These are phyloP conservation scores for Idaea dimidiata DNA, from an alignment of 2,888 invertebrate genomes.

Conservation along the genomic window DNA sequence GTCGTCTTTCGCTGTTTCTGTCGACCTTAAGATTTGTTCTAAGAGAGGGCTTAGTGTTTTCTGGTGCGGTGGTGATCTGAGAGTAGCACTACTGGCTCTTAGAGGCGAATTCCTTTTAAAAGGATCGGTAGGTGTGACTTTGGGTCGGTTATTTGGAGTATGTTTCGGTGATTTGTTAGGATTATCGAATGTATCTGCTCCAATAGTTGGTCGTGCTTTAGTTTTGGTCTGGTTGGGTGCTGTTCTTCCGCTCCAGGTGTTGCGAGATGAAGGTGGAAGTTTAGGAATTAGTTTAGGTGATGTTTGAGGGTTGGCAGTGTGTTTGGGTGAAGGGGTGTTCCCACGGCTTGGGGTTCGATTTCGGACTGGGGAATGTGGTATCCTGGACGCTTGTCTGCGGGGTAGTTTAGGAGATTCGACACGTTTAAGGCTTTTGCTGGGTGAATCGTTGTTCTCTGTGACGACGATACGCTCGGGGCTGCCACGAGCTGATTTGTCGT, in stretches of 20 bases:
- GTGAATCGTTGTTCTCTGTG: conserved; percentile 65
- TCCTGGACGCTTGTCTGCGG: conserved; percentile 68
- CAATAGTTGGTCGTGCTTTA: conserved; percentile 64
- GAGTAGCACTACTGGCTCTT: conserved; percentile 68
- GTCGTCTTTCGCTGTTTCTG: conserved; percentile 87
- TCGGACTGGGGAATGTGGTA: conserved; percentile 72
- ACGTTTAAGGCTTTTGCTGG: conserved; percentile 63
- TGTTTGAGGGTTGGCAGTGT: conserved; percentile 58
- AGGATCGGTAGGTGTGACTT: conserved; percentile 45
- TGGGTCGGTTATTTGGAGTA: conserved; percentile 47
- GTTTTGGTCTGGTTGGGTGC: conserved; percentile 63
- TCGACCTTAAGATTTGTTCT: conserved; percentile 86
- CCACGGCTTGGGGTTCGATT: conserved; percentile 58
- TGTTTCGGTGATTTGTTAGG: conserved; percentile 84
- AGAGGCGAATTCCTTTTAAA: conserved; percentile 79
- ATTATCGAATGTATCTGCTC: conserved; percentile 69
- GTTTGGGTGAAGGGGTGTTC: conserved; percentile 73
- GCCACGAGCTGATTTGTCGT: conserved; percentile 63
- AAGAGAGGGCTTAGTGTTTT: conserved; percentile 84
- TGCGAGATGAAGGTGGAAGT: conserved; percentile 77
- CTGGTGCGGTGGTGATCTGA: conserved; percentile 81
- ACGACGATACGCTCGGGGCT: conserved; percentile 69
- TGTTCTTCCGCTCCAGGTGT: conserved; percentile 88
- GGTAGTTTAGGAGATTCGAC: conserved; percentile 65
- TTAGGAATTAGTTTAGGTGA: conserved; percentile 68